A percentile compares a stretch with the other conserved stretches of the same genome.
These are phyloP conservation scores for Lissocephala sabroskyi DNA, from an alignment of 2,888 invertebrate species.

Conservation along the genomic window DNA sequence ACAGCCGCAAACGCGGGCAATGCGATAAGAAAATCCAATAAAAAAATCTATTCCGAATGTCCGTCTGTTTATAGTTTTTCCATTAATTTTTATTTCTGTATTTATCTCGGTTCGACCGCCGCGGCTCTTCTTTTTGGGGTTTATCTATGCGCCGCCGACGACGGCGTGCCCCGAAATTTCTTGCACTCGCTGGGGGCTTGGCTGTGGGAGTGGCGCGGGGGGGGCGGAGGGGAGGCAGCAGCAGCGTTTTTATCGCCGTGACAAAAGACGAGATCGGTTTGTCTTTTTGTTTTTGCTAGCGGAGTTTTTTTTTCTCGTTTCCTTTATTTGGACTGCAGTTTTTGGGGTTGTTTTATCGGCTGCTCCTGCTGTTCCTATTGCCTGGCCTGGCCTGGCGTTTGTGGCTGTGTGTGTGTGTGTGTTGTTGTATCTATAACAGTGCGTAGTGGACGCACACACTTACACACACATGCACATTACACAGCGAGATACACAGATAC, in stretches of 20 bases:
- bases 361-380: conserved; percentile 17
- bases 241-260: conserved; percentile 21
- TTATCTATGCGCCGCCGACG: conserved; percentile 43
- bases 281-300: conserved; percentile 21
- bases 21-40: conserved; percentile 25
- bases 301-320: conserved; percentile 13
- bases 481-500: no score
- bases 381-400: no score
- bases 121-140: no score
- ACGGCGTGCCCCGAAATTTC: conserved; percentile 35
- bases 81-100: conserved; percentile 60
- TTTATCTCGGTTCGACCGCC: no score
- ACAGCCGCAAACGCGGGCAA: conserved; percentile 40
- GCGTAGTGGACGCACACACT: conserved; percentile 40
- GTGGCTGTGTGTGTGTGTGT: no score
- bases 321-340: conserved; percentile 30
- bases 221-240: no score
- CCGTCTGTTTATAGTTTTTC: conserved; percentile 46
- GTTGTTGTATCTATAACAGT: conserved; percentile 61
- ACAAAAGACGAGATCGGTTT: conserved; percentile 18
- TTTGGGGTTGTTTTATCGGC: conserved; percentile 57
- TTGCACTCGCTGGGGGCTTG: no score
- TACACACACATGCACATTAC: conserved; percentile 31
- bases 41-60: conserved; percentile 14
- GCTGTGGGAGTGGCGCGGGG: no score